Base-by-base conservation (phyloP, 1,140 invertebrate species). In the Protaetia brevitarsis region DNA sequence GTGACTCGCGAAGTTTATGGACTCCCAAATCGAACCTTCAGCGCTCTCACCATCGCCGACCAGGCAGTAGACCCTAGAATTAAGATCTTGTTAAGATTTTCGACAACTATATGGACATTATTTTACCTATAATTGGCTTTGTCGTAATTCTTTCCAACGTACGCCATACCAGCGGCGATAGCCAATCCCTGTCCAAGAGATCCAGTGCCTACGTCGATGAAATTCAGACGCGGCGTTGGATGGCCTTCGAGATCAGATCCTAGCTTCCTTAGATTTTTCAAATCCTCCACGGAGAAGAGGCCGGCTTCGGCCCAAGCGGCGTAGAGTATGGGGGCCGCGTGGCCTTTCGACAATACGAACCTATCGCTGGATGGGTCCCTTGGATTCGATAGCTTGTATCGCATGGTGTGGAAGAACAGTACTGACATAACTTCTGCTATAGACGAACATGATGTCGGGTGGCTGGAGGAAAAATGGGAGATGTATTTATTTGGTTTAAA, bases 21-120 rank as follows among this genome's bases (percentile, higher is more conserved):
- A 96, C 82, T 99, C 97, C 97, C 97, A 99, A 67, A 99, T 88
- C 11, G 95, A 97, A 67, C 98, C 98, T 83, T 99, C 98, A 0
- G 96, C 95, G 73, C 93, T 92, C 82, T 99, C 98, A 21, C 98
- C 97, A 84, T 99, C 98, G 51, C 98, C 98, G 67, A 99, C 87
- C 29, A 99, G 74, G 73, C 95, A 97, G 79, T 94, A 99, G 0
- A 95, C 93, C n/a, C n/a, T n/a, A n/a, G n/a, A n/a, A n/a, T n/a
- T n/a, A n/a, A n/a, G n/a, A n/a, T n/a, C n/a, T n/a, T n/a, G n/a
- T n/a, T n/a, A n/a, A n/a, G n/a, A n/a, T n/a, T n/a, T n/a, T n/a
- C n/a, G n/a, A n/a, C n/a, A n/a, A n/a, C n/a, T n/a, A n/a, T n/a
- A n/a, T n/a, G n/a, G n/a, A n/a, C n/a, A n/a, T n/a, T n/a, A n/a